These are phyloP conservation scores for Drosophila azteca DNA, from an alignment of 1,140 invertebrate genomes.

Conservation along the genomic window DNA sequence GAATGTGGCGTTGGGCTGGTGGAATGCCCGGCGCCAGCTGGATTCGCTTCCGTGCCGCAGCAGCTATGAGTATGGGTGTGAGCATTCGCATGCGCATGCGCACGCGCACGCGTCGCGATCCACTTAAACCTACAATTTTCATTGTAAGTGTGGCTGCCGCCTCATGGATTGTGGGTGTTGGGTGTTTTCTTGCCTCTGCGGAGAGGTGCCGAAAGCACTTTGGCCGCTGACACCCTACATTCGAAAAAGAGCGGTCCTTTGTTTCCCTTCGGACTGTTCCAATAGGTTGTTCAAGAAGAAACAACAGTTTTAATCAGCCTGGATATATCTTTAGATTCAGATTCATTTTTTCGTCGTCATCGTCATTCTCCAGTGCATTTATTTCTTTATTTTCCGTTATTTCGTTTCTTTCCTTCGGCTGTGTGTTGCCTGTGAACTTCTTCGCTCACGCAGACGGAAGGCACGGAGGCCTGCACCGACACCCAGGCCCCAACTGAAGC, in stretches of 20 bases:
- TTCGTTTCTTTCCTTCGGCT: conserved; percentile 36
- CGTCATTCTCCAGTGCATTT: conserved; percentile 6
- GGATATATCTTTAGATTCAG: not conserved
- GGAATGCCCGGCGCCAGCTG: conserved; percentile 30
- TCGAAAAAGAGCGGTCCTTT: not conserved
- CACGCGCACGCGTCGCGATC: conserved; percentile 39
- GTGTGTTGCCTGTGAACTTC: conserved; percentile 53
- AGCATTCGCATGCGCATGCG: conserved; percentile 30
- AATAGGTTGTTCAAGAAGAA: not conserved
- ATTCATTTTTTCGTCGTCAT: not conserved
- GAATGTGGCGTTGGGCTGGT: conserved; percentile 40
- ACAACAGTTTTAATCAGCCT: conserved; percentile 7
- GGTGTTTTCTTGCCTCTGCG: conserved; percentile 33
- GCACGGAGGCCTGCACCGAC: conserved; percentile 39
- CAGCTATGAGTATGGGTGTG: conserved; percentile 1
- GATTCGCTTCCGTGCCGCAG: conserved; percentile 63
- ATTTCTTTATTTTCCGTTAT: conserved; percentile 39
- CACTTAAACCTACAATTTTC: conserved; percentile 62
- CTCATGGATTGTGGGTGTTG: conserved; percentile 31
- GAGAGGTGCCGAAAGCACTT: not conserved
- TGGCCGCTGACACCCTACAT: conserved; percentile 2
- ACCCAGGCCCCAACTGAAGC: conserved; percentile 18
- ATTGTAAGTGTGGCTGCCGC: conserved; percentile 42
- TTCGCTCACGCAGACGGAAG: conserved; percentile 69
- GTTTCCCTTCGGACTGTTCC: too few relatives aligned